Conservation (phyloP, 30 jellyfish, hydroid and myxozoan species). For the Turritopsis dohrnii region DNA sequence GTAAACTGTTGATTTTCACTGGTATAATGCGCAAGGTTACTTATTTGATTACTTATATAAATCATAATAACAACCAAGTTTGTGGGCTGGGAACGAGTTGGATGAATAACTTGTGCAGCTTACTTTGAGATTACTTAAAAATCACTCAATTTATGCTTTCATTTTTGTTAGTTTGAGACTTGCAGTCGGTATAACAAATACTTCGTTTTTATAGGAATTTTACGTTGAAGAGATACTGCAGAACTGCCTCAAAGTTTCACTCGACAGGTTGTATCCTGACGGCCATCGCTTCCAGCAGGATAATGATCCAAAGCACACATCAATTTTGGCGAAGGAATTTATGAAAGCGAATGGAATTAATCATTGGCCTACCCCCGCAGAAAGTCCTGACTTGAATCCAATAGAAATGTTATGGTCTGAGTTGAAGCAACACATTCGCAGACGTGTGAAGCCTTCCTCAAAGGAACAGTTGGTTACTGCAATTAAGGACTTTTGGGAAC, state of each 20-base stretch:
- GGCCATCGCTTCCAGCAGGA: conserved; percentile 21
- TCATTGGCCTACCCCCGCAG: conserved; percentile 10
- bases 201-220: not conserved
- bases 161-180: not conserved
- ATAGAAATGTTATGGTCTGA: conserved; percentile 13
- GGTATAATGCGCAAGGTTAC: not conserved
- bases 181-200: not conserved
- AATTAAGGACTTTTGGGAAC: not conserved
- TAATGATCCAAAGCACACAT: conserved; percentile 12
- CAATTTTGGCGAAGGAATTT: not conserved
- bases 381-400: conserved; percentile 13
- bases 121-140: too few species aligned
- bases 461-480: not conserved
- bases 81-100: too few species aligned
- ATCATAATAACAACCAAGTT: not conserved
- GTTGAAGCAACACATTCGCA: not conserved
- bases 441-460: not conserved
- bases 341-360: not conserved
- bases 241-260: not conserved
- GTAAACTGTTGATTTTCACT: conserved; percentile 4
- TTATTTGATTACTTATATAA: not conserved
- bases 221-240: not conserved
- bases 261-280: not conserved
- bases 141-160: too few species aligned
- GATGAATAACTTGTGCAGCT: too few species aligned